A percentile compares a stretch with the other conserved stretches of the same genome.
Conservation (phyloP, 2,797 vertebrate genomes). For the Spinibarbus caldwelli region DNA sequence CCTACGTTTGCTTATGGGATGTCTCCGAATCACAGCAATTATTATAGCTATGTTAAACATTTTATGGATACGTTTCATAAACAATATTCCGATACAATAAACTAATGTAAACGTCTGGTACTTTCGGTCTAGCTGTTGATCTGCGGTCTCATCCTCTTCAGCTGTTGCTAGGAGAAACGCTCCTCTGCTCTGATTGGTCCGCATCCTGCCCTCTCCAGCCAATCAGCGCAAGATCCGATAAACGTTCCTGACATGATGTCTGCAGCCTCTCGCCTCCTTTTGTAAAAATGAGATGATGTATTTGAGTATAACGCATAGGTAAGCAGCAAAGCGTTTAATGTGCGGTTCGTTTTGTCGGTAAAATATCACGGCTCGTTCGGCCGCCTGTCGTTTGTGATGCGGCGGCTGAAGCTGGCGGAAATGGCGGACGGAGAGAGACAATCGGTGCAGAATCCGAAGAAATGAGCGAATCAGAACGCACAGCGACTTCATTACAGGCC, state of each 20-base stretch:
- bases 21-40: not conserved
- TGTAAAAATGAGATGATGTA: not conserved
- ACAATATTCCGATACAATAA: not conserved
- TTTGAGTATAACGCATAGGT: not conserved
- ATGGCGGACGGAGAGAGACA: conserved; percentile 60
- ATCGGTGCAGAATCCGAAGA: conserved; percentile 30
- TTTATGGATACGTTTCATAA: not conserved
- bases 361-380: not conserved
- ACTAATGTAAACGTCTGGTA: not conserved
- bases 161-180: conserved; percentile 72
- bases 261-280: conserved; percentile 36
- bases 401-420: conserved; percentile 43
- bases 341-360: too few relatives aligned
- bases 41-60: not conserved
- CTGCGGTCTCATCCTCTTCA: conserved; percentile 4
- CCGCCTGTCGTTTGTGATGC: too few relatives aligned
- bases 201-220: conserved; percentile 52
- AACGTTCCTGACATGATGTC: conserved; percentile 33
- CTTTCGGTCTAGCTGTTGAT: too few relatives aligned
- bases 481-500: not conserved
- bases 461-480: conserved; percentile 38
- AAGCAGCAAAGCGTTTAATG: too few relatives aligned
- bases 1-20: not conserved
- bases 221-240: conserved; percentile 69
- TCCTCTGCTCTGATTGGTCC: conserved; percentile 67